Percentiles rank a stretch among this genome's conserved stretches.
These are phyloP conservation scores for Ginglymostoma cirratum DNA, from an alignment of 2,113 vertebrate genomes.

Conservation along the genomic window DNA sequence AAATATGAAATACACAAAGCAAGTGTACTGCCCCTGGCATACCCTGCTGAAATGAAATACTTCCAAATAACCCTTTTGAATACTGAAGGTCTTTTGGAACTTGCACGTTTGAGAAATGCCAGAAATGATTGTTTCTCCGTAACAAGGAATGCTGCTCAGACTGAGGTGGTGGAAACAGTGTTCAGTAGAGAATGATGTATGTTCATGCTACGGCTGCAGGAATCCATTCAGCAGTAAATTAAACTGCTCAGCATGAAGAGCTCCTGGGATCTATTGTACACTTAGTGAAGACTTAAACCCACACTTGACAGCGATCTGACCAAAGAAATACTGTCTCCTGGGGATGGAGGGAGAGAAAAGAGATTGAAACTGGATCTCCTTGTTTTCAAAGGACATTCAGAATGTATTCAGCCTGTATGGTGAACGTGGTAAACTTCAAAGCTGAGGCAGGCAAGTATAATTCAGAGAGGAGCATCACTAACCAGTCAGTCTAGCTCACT, in stretches of 20 bases:
- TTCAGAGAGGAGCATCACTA: background rate
- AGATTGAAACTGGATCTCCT: background rate
- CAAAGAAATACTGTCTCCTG: background rate
- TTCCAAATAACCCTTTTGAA: background rate
- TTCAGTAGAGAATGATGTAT: background rate
- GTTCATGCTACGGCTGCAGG: background rate
- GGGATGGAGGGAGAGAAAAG: background rate
- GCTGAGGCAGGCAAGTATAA: background rate
- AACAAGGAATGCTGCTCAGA: background rate
- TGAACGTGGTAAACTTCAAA: background rate
- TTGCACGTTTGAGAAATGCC: background rate
- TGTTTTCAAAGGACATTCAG: background rate
- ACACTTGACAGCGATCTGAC: background rate
- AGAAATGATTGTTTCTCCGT: background rate
- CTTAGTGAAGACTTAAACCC: background rate
- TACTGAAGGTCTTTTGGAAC: background rate
- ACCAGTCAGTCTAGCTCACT: background rate
- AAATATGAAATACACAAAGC: background rate
- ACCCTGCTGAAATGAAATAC: background rate
- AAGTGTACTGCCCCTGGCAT: background rate
- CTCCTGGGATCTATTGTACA: background rate
- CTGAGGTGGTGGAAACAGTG: background rate
- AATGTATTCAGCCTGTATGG: background rate
- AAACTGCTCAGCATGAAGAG: background rate
- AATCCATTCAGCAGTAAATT: background rate